Evolutionary conservation across 1,140 invertebrate species (phyloP).

Genomic region (Zaprionus taronus): DNA sequence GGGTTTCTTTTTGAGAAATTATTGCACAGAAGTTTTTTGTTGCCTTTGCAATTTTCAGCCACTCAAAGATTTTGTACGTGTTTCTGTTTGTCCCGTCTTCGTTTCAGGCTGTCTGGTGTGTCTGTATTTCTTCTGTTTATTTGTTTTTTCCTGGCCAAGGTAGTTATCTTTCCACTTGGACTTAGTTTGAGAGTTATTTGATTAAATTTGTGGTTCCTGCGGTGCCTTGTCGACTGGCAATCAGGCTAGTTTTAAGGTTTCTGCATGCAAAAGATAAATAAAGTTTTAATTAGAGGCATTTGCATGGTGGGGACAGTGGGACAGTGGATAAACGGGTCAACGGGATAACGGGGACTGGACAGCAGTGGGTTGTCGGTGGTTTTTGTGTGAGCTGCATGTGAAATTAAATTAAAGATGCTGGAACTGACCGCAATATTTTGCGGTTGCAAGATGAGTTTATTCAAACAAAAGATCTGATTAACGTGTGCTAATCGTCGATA

Average conservation of each 20-base stretch:
- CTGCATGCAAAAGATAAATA: conserved; percentile 42
- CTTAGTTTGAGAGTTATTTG: conserved; percentile 55
- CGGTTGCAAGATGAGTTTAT: conserved; percentile 13
- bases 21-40: conserved; percentile 69
- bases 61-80: conserved; percentile 47
- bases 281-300: conserved; percentile 73
- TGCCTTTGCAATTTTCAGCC: conserved; percentile 50
- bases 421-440: conserved; percentile 16
- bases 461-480: conserved; percentile 27
- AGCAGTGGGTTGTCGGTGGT: conserved; percentile 20
- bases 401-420: conserved; percentile 49
- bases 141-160: conserved; percentile 8
- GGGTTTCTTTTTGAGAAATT: conserved; percentile 52
- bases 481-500: neutral
- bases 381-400: conserved; percentile 45
- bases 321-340: neutral
- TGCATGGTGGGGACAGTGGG: conserved; percentile 6
- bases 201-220: conserved; percentile 65
- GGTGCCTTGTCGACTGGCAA: conserved; percentile 26
- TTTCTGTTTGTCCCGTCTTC: conserved; percentile 26
- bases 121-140: neutral
- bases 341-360: neutral
- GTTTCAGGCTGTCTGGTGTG: neutral
- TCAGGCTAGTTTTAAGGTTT: conserved; percentile 25
- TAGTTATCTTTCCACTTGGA: conserved; percentile 24